Conservation (phyloP, 2,113 vertebrate species). For the Oreamnos americanus region DNA sequence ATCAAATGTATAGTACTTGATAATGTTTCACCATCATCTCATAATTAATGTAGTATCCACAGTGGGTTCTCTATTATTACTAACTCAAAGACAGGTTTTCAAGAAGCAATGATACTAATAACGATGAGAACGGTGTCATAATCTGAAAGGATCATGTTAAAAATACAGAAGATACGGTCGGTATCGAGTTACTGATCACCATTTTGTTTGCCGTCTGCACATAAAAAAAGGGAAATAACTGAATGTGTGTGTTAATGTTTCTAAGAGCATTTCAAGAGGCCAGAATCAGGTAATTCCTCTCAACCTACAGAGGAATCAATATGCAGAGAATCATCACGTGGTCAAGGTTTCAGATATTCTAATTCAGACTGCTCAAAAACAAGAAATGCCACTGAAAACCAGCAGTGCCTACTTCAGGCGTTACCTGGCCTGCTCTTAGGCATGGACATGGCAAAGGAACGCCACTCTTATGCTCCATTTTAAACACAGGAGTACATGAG, state of each 20-base stretch:
- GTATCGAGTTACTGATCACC: background rate
- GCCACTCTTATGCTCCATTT: background rate
- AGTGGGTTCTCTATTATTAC: background rate
- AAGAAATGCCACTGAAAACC: background rate
- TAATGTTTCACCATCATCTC: background rate
- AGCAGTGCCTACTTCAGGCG: background rate
- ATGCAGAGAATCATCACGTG: background rate
- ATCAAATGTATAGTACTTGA: background rate
- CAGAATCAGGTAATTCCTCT: background rate
- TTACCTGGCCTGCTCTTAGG: background rate
- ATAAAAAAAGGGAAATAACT: background rate
- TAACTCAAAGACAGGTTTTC: background rate
- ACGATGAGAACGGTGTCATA: background rate
- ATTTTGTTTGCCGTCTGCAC: background rate
- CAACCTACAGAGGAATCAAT: background rate
- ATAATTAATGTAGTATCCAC: background rate
- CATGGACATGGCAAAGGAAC: background rate
- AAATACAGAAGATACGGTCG: background rate
- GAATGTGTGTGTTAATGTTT: background rate
- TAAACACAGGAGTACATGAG: background rate
- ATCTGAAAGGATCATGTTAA: background rate
- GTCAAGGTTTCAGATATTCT: background rate
- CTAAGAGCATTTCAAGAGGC: background rate
- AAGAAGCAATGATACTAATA: background rate
- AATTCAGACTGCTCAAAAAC: background rate